Base-by-base conservation (phyloP, 2,888 invertebrate species). In the Eristalis pertinax region DNA sequence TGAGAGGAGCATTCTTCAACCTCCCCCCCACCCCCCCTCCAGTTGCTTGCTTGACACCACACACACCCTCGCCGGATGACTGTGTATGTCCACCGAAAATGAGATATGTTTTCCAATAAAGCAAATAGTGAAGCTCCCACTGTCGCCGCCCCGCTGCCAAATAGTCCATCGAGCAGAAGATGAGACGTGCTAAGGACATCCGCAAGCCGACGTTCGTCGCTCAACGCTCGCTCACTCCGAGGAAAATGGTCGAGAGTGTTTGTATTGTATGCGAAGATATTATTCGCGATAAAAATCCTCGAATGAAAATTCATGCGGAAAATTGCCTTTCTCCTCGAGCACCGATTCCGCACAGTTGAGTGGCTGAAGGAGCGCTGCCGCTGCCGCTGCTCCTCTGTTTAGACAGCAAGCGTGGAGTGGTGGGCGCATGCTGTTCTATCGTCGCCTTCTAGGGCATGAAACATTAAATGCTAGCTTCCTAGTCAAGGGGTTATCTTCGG, bases 261-360 rank as follows among this genome's bases (percentile, higher is more conserved):
- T 70, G 70, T 64, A 70, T 75, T 86, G 86, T 79, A 86, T 82
- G 75, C 79, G 74, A 78, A 83, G 86, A 82, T 85, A 85, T 81
- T 85, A 81, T 74, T 24, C 73, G 74, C 76, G 75, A 82, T 73
- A 83, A 78, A 73, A 79, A 75, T 74, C 78, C 70, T 83, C 60
- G 29, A 83, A 75, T 79, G 83, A 78, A 82, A 86, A 86, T 78
- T 86, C 86, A 86, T 86, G 86, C 77, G 86, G 86, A 86, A 86
- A 86, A 86, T 86, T 86, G 78, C 74, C 78, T 78, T 86, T 79
- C 80, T 79, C 72, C 19, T 26, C 50, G 35, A 84, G 65, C 64
- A 85, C 64, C 72, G 63, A 68, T 58, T 58, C 63, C 67, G 70
- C 60, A 70, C 84, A 80, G 60, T 70, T 43, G 64, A 64, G 26